Conservation (phyloP, 2,888 invertebrate species). For the Lamproptera curius region DNA sequence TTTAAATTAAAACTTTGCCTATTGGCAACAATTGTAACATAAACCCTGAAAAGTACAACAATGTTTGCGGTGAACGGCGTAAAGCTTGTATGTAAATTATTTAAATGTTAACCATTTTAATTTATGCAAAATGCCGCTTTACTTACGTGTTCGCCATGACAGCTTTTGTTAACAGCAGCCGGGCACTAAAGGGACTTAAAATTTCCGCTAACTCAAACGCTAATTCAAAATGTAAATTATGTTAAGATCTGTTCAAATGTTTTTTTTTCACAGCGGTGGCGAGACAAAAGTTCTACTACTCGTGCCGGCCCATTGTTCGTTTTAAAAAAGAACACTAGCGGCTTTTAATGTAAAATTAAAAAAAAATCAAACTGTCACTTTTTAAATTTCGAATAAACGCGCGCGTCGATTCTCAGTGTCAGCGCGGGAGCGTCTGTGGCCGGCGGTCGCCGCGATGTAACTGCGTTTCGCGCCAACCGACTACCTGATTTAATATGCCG, state of each 20-base stretch:
- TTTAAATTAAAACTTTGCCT: no score
- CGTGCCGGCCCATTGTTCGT: constrained; percentile 35
- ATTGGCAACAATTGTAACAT: no score
- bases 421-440: constrained; percentile 38
- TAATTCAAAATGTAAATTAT: constrained; percentile 24
- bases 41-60: no score
- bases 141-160: constrained; percentile 50
- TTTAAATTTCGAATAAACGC: constrained; percentile 28
- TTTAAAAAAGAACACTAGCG: constrained; percentile 30
- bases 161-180: constrained; percentile 37
- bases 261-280: constrained; percentile 4
- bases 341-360: constrained; percentile 25
- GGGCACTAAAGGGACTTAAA: constrained; percentile 25
- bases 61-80: constrained; percentile 2
- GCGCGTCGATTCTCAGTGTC: constrained; percentile 40
- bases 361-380: constrained; percentile 37
- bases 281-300: constrained; percentile 3
- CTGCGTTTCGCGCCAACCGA: constrained; percentile 40
- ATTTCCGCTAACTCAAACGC: constrained; percentile 26
- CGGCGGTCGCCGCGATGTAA: constrained; percentile 37
- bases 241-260: constrained; percentile 22
- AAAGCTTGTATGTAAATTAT: neutral
- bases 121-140: constrained; percentile 35
- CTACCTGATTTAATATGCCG: constrained; percentile 43
- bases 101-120: constrained; percentile 9